These are phyloP conservation scores for Marmota flaviventris DNA, from an alignment of 2,113 vertebrate species.

Conservation along the genomic window DNA sequence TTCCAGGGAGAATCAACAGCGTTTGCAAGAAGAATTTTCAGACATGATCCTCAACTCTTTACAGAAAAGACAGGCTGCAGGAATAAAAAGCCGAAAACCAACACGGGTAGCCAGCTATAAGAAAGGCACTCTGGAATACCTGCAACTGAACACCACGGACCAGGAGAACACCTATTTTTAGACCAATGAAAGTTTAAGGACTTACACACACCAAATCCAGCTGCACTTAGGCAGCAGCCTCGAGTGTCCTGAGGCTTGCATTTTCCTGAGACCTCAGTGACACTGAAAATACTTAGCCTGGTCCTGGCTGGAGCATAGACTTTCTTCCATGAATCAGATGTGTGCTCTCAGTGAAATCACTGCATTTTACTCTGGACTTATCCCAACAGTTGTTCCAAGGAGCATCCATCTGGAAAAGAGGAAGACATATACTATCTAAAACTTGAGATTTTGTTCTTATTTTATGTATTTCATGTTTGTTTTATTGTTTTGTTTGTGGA, in stretches of 20 bases:
- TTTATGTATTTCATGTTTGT: slow-evolving; percentile 30
- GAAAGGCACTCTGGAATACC: slow-evolving; percentile 92
- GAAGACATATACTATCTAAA: background rate
- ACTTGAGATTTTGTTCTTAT: slow-evolving; percentile 45
- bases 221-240: background rate
- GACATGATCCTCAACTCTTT: slow-evolving; percentile 93
- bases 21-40: slow-evolving; percentile 95
- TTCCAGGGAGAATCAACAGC: slow-evolving; percentile 96
- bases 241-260: background rate
- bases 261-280: slow-evolving; percentile 19
- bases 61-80: slow-evolving; percentile 88
- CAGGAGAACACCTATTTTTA: slow-evolving; percentile 91
- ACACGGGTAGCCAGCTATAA: slow-evolving; percentile 85
- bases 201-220: background rate
- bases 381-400: background rate
- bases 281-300: background rate
- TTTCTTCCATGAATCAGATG: background rate
- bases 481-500: slow-evolving; percentile 38
- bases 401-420: background rate
- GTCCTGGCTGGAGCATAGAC: background rate
- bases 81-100: slow-evolving; percentile 83
- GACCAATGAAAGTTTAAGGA: slow-evolving; percentile 55
- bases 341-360: background rate
- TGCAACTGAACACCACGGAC: slow-evolving; percentile 92
- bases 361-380: background rate